Conservation (phyloP, 1,140 invertebrate species). For the Neuroterus valhalla region DNA sequence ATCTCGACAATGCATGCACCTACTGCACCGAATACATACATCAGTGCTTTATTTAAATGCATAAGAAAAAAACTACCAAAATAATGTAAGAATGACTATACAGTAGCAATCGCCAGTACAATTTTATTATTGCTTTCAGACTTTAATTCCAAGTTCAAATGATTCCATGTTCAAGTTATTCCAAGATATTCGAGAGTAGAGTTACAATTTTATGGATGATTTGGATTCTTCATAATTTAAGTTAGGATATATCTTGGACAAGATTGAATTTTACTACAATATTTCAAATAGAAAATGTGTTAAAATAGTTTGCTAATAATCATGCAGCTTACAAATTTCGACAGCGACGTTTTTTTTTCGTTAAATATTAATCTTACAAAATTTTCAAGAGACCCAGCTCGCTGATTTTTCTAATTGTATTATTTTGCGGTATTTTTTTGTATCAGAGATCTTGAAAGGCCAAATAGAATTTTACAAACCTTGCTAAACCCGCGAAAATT, state of each 20-base stretch:
- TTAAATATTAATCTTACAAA: constrained; percentile 17
- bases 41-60: constrained; percentile 21
- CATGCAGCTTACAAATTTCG: constrained; percentile 9
- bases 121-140: constrained; percentile 4
- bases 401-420: not conserved
- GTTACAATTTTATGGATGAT: constrained; percentile 23
- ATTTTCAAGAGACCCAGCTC: constrained; percentile 12
- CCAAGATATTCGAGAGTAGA: not conserved
- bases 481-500: no score
- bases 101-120: not conserved
- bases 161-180: no score
- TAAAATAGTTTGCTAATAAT: constrained; percentile 5
- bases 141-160: constrained; percentile 1
- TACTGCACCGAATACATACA: constrained; percentile 28
- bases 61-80: constrained; percentile 17
- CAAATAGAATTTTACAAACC: no score
- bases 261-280: constrained; percentile 20
- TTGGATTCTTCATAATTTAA: constrained; percentile 3
- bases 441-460: no score
- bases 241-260: constrained; percentile 8
- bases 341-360: not conserved
- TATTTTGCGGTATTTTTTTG: not conserved
- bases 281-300: constrained; percentile 24
- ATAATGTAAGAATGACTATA: not conserved
- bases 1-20: constrained; percentile 29